phyloP scores from a whole-genome alignment of 2,888 invertebrate genomes.

The Drosophila aldrichi region DNA sequence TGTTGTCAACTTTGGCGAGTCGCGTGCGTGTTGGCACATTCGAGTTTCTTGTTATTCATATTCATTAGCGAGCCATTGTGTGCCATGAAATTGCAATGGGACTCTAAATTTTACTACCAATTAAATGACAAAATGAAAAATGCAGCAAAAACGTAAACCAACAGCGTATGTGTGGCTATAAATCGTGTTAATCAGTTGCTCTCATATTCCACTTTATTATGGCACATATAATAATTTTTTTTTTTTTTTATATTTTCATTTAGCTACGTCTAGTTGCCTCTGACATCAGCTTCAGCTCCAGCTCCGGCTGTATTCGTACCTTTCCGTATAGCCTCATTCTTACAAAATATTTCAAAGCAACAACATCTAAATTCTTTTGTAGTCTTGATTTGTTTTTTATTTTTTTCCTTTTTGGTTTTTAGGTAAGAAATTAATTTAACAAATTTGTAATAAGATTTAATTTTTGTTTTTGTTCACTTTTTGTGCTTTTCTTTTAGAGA shows the following conservation, averaged over 20 bases:
- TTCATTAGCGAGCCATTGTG: constrained; percentile 73
- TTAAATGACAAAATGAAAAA: constrained; percentile 29
- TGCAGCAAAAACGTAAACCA: not conserved
- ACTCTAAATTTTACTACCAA: constrained; percentile 48
- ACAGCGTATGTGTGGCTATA: not conserved
- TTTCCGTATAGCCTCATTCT: constrained; percentile 20
- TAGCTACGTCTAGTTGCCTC: not conserved
- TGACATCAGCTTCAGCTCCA: not conserved
- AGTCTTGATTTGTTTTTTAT: constrained; percentile 35
- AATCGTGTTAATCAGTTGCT: constrained; percentile 8
- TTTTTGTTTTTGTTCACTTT: not conserved
- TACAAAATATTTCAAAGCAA: constrained; percentile 2
- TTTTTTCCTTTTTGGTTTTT: constrained; percentile 36
- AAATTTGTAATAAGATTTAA: not conserved
- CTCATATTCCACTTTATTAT: not conserved
- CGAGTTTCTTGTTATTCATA: constrained; percentile 68
- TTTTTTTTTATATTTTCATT: too few relatives aligned
- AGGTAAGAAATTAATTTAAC: constrained; percentile 19
- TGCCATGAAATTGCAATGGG: constrained; percentile 56
- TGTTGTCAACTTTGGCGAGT: constrained; percentile 51
- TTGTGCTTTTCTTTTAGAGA: not conserved
- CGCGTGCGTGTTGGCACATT: constrained; percentile 50
- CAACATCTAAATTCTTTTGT: constrained; percentile 53
- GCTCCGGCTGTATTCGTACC: too few relatives aligned
- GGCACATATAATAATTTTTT: too few relatives aligned